Evolutionary conservation across 2,113 vertebrate genomes (phyloP).

Genomic region (Damaliscus lunatus): DNA sequence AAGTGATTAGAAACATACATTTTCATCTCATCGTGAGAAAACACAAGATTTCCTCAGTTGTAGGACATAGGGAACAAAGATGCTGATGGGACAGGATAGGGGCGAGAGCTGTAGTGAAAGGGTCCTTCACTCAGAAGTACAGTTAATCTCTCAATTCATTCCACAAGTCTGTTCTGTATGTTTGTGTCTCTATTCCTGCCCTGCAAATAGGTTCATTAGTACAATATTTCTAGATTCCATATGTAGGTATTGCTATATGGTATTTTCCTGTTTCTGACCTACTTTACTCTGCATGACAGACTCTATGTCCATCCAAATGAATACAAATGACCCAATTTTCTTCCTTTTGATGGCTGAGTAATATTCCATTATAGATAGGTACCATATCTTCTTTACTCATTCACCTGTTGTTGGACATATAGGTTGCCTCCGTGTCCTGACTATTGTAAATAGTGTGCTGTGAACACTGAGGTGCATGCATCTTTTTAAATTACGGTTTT

Average conservation of each 20-base stretch:
- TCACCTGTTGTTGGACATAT: background rate
- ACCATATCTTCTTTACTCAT: background rate
- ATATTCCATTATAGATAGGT: background rate
- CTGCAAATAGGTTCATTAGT: background rate
- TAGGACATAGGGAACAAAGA: background rate
- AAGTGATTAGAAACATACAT: background rate
- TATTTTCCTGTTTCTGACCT: background rate
- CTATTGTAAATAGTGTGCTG: background rate
- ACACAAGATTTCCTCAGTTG: background rate
- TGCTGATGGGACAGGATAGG: too few species aligned
- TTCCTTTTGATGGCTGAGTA: background rate
- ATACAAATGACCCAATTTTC: background rate
- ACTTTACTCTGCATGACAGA: background rate
- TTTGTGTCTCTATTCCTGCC: background rate
- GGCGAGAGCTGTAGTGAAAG: background rate
- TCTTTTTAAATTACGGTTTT: background rate
- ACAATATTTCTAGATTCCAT: background rate
- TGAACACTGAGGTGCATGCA: background rate
- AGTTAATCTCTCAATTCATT: background rate
- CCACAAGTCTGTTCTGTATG: background rate
- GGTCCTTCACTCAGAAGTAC: background rate
- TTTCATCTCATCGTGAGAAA: background rate
- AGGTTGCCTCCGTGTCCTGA: background rate
- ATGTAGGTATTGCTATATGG: background rate
- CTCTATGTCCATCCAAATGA: background rate